A percentile compares a stretch with the other conserved stretches of the same genome.
Conservation (phyloP, 2,797 vertebrate genomes). For the Coilia nasus region DNA sequence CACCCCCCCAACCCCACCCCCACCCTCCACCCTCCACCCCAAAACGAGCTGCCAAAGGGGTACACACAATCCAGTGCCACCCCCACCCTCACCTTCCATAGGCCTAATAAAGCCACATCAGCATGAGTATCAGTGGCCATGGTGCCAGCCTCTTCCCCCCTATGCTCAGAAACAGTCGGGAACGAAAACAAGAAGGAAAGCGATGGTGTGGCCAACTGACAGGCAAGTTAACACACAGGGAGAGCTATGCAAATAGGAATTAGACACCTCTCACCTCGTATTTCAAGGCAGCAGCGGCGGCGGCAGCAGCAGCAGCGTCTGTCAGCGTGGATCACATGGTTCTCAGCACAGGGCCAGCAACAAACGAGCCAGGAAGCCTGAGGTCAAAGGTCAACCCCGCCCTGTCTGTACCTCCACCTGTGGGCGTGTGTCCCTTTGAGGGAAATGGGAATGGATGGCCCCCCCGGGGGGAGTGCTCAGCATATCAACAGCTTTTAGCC, state of each 20-base stretch:
- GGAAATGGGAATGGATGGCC: background rate
- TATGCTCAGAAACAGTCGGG: background rate
- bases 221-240: background rate
- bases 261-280: background rate
- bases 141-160: background rate
- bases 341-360: background rate
- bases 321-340: background rate
- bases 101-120: background rate
- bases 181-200: background rate
- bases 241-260: slow-evolving; percentile 1
- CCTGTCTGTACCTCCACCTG: background rate
- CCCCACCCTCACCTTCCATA: background rate
- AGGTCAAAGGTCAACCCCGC: background rate
- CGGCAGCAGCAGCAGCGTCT: background rate
- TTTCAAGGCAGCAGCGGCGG: background rate
- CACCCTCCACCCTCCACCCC: no score
- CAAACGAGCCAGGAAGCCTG: background rate
- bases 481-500: background rate
- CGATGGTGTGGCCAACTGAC: background rate
- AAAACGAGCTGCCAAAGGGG: no score
- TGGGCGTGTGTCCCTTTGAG: background rate
- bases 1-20: no score
- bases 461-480: background rate
- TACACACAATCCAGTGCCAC: no score
- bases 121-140: background rate